Conservation (phyloP, 2,113 vertebrate species). For the Piaya cayana region DNA sequence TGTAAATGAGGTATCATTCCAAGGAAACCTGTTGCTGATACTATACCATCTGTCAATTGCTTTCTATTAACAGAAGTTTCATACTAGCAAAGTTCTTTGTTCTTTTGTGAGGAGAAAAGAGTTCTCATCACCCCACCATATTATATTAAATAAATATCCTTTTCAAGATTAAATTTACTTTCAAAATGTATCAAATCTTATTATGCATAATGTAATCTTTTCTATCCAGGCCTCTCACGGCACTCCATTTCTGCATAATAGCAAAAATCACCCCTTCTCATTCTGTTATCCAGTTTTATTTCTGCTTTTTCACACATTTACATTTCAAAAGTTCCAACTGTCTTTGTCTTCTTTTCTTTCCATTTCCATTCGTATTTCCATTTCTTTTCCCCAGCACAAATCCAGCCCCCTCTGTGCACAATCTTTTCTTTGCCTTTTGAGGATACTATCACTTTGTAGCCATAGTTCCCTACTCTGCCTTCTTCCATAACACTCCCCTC, state of each 20-base stretch:
- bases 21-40: background rate
- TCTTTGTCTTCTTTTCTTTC: constrained; percentile 1
- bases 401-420: background rate
- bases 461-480: background rate
- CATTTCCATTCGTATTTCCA: background rate
- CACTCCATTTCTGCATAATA: background rate
- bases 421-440: background rate
- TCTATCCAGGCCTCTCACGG: background rate
- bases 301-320: background rate
- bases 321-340: constrained; percentile 21
- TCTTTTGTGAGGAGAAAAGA: constrained; percentile 1
- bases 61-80: background rate
- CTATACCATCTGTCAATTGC: background rate
- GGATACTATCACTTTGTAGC: background rate
- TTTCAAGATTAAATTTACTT: background rate
- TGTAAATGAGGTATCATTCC: background rate
- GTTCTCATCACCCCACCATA: background rate
- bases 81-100: background rate
- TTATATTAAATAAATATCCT: background rate
- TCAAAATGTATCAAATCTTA: background rate
- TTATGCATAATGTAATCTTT: background rate
- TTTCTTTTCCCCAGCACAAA: background rate
- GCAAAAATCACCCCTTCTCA: background rate
- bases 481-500: background rate
- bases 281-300: background rate